Conservation (phyloP, 1,140 invertebrate species). For the Drosophila arizonae region DNA sequence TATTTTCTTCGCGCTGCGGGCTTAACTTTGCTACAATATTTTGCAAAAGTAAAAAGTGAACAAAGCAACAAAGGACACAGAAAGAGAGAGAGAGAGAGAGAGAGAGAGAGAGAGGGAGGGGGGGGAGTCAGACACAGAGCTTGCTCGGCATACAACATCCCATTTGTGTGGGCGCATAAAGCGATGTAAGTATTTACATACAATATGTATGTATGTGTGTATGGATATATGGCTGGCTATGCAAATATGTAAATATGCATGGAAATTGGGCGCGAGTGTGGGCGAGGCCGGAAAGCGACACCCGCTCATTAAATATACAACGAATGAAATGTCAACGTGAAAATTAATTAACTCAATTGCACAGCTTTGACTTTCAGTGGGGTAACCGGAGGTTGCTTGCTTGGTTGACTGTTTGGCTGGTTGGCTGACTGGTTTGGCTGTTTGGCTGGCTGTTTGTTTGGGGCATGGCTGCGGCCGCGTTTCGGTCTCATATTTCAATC, state of each 20-base stretch:
- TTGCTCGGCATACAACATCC: neutral
- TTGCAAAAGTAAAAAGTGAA: constrained; percentile 27
- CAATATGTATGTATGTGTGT: neutral
- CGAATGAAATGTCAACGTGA: constrained; percentile 76
- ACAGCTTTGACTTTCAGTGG: constrained; percentile 43
- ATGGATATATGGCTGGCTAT: neutral
- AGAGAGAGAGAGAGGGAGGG: too few relatives aligned
- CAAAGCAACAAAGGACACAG: neutral
- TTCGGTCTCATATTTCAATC: constrained; percentile 76
- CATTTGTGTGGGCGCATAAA: constrained; percentile 24
- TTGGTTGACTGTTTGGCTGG: neutral
- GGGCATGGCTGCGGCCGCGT: neutral
- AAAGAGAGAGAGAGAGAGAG: neutral
- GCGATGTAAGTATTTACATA: constrained; percentile 20
- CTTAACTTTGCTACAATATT: constrained; percentile 54
- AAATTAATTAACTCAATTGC: constrained; percentile 78
- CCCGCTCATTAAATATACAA: constrained; percentile 77
- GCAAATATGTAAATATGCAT: constrained; percentile 29
- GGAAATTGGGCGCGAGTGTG: constrained; percentile 5
- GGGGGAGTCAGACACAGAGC: neutral
- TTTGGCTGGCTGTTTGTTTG: neutral
- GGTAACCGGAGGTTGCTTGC: neutral
- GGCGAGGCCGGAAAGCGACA: constrained; percentile 36
- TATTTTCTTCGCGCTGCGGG: constrained; percentile 45
- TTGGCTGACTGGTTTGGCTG: neutral